Percentiles rank a stretch among this genome's conserved stretches.
Conservation (phyloP, 2,797 vertebrate genomes). For the Cottoperca gobio region DNA sequence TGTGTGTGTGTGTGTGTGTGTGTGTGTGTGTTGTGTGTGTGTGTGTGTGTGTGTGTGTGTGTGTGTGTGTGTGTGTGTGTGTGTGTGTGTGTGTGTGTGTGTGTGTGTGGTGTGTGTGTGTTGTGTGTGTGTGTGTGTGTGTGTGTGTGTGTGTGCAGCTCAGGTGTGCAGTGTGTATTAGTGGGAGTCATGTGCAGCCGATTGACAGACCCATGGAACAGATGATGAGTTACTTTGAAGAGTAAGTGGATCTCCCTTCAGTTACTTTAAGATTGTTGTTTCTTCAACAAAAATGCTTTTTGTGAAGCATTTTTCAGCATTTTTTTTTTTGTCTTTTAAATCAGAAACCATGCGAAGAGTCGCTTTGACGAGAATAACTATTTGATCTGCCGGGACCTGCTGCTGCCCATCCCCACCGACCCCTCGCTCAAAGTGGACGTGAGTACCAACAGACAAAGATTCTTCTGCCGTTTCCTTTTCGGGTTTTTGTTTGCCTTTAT, state of each 20-base stretch:
- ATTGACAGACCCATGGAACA: conserved; percentile 56
- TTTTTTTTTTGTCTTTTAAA: background rate
- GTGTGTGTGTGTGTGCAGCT: conserved; percentile 62
- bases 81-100: too few species aligned
- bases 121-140: background rate
- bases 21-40: too few species aligned
- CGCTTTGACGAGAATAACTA: conserved; percentile 63
- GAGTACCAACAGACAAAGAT: conserved; percentile 41
- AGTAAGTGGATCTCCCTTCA: conserved; percentile 54
- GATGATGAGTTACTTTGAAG: conserved; percentile 26
- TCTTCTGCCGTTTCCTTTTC: too few species aligned
- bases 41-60: too few species aligned
- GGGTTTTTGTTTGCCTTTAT: too few species aligned
- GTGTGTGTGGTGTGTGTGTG: too few species aligned
- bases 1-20: too few species aligned
- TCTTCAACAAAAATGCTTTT: background rate
- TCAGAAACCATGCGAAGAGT: conserved; percentile 60
- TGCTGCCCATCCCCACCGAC: conserved; percentile 79
- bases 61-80: too few species aligned
- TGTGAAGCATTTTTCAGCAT: too few species aligned
- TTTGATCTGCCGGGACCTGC: conserved; percentile 69
- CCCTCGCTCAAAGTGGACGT: conserved; percentile 77
- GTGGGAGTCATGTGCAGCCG: conserved; percentile 79
- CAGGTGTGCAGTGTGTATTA: conserved; percentile 77
- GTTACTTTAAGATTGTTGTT: background rate